Evolutionary conservation across 2,797 vertebrate species (phyloP).

Genomic region (Garrulus glandarius): DNA sequence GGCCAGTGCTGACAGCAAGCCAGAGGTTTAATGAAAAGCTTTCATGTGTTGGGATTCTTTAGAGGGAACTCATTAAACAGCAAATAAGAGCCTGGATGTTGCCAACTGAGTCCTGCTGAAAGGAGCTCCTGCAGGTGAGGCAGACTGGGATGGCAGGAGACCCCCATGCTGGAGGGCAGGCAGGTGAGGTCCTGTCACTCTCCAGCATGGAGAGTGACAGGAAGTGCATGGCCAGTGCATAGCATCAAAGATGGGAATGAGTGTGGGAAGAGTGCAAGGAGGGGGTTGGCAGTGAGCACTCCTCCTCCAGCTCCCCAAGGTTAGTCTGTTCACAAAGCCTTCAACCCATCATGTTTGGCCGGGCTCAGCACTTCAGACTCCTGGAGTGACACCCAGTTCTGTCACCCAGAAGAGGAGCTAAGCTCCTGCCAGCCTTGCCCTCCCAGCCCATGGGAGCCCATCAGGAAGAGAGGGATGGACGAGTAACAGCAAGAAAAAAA

Average conservation of each 20-base stretch:
- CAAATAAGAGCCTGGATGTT: background rate
- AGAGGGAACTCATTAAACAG: background rate
- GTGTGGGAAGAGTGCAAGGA: rapidly evolving
- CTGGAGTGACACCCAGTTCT: background rate
- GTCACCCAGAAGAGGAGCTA: background rate
- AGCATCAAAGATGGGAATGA: background rate
- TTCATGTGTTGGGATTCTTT: background rate
- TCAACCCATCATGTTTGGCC: rapidly evolving
- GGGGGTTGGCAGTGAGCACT: background rate
- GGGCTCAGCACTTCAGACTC: background rate
- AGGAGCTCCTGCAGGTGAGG: background rate
- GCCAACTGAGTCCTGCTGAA: background rate
- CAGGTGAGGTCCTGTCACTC: background rate
- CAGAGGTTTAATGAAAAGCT: background rate
- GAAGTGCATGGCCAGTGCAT: background rate
- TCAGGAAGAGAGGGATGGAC: background rate
- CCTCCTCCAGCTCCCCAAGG: rapidly evolving
- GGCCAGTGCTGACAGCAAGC: background rate
- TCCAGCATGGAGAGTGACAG: background rate
- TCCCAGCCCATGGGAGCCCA: background rate
- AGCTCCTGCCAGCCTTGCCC: background rate
- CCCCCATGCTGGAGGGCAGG: background rate
- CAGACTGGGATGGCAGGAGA: background rate
- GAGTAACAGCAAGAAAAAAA: background rate
- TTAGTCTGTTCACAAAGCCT: background rate